Conservation (phyloP, 2,888 invertebrate genomes). For the Lutraria lutraria region DNA sequence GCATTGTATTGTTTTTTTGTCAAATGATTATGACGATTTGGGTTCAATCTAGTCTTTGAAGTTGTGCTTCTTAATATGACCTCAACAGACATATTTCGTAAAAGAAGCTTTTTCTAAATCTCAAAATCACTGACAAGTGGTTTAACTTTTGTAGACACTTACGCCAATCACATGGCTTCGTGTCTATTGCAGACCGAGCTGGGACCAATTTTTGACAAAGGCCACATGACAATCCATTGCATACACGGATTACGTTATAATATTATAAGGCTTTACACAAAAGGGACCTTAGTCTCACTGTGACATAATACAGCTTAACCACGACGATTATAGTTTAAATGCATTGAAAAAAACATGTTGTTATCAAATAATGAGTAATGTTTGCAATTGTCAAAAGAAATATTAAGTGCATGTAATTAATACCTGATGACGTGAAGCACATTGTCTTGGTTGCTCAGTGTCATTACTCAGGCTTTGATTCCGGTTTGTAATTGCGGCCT, state of each 20-base stretch:
- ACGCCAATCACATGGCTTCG: constrained; percentile 8
- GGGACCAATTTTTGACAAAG: not conserved
- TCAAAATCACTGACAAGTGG: not conserved
- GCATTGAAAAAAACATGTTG: not conserved
- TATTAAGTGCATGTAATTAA: too few relatives aligned
- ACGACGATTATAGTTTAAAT: not conserved
- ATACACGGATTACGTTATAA: not conserved
- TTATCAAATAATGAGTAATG: not conserved
- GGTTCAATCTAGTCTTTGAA: not conserved
- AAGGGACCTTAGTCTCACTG: not conserved
- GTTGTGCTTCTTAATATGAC: not conserved
- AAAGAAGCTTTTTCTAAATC: not conserved
- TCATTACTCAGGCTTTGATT: too few relatives aligned
- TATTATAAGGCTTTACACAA: not conserved
- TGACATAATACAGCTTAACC: not conserved
- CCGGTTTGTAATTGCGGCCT: too few relatives aligned
- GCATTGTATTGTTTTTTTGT: not conserved
- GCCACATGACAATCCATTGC: not conserved
- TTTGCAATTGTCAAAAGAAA: too few relatives aligned
- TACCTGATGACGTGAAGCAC: too few relatives aligned
- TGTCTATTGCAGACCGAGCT: not conserved
- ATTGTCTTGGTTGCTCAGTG: too few relatives aligned
- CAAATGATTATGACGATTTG: not conserved
- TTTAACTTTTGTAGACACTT: not conserved
- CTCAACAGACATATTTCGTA: not conserved